Conservation (phyloP, 2,797 vertebrate species). For the Clarias platycephalus region DNA sequence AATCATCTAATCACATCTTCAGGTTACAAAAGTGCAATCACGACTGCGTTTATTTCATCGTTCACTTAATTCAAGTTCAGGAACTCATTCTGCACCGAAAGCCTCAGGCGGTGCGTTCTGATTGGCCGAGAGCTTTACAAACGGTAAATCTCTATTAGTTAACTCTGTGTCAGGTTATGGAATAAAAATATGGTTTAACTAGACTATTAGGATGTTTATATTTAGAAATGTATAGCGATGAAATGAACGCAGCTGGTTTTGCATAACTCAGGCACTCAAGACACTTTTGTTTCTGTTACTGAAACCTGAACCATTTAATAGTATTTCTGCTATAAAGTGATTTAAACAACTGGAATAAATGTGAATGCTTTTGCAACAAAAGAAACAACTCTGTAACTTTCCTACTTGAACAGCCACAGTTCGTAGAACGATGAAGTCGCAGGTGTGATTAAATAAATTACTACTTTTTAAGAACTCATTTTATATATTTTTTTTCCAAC, state of each 20-base stretch:
- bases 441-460: neutral
- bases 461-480: neutral
- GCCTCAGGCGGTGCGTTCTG: neutral
- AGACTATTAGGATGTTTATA: neutral
- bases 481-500: neutral
- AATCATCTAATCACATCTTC: neutral
- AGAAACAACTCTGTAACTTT: neutral
- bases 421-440: neutral
- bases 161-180: too few relatives aligned
- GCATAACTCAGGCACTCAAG: neutral
- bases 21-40: neutral
- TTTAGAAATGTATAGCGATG: neutral
- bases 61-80: neutral
- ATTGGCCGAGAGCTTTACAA: neutral
- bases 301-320: neutral
- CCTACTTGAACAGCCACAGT: neutral
- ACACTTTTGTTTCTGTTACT: neutral
- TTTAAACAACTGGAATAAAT: conserved; percentile 12
- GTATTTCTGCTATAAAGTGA: neutral
- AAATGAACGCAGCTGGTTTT: neutral
- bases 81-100: neutral
- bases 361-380: neutral
- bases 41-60: neutral
- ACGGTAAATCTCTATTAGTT: neutral
- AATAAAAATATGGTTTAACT: neutral